Evolutionary conservation across 2,888 invertebrate species (phyloP).

Genomic region (Lycophotia porphyrea): DNA sequence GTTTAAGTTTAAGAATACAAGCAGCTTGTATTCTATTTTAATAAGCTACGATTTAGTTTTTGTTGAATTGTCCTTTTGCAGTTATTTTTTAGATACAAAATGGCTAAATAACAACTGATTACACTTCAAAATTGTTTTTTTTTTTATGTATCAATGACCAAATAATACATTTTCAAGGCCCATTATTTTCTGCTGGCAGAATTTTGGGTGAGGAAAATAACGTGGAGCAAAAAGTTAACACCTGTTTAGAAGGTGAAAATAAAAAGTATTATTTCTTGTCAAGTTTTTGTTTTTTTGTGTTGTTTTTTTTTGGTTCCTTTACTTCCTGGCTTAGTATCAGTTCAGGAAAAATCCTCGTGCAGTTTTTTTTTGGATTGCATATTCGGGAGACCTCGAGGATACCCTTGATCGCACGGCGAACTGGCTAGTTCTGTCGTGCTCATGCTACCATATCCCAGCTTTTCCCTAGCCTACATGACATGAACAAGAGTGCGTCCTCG

Average conservation of each 20-base stretch:
- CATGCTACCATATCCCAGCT: too few species aligned
- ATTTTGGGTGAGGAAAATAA: background rate
- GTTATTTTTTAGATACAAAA: background rate
- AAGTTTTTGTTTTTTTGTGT: background rate
- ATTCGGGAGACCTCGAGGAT: too few species aligned
- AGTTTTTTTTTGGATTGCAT: background rate
- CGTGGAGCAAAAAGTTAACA: background rate
- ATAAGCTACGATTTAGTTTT: background rate
- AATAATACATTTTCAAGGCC: background rate
- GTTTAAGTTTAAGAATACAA: slow-evolving; percentile 5
- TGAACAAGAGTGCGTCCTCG: too few species aligned
- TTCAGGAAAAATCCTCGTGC: background rate
- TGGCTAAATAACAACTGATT: background rate
- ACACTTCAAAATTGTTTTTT: background rate
- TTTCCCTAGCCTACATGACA: too few species aligned
- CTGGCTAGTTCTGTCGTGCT: too few species aligned
- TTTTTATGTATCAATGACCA: background rate
- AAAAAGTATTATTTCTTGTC: slow-evolving; percentile 18
- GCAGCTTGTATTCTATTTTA: background rate
- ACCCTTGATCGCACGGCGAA: too few species aligned
- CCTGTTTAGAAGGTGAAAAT: slow-evolving; percentile 13
- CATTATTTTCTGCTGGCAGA: background rate
- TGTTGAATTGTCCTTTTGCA: background rate
- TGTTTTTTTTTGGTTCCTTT: background rate
- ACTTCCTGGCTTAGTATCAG: background rate